Evolutionary conservation across 2,888 invertebrate genomes (phyloP), one percentile per base, ranked within the genome.

Genomic region (Philaethria dido): DNA sequence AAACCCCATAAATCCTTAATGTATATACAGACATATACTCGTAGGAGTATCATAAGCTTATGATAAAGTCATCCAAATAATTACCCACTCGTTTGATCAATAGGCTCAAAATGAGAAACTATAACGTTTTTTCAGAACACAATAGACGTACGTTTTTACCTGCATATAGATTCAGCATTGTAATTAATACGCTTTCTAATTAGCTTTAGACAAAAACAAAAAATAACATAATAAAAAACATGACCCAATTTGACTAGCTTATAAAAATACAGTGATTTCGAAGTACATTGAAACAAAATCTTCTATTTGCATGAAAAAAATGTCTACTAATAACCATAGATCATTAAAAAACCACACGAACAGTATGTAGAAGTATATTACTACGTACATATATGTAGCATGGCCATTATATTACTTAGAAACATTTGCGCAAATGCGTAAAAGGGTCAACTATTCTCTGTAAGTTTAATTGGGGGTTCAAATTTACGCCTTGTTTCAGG

Each of bases 401-500:
- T 25, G 39, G 22, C 16, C 22, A 16, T 57, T 57, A 39, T 20
- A 42, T 57, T 22, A 16, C 45, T 36, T 55, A 39, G 45, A 57
- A 39, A 48, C 39, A 36, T 20, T 47, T 22, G 8, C 47, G 22
- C 47, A 45, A 16, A 54, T 47, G 25, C 42, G 18, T 42, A 54
- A 18, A 42, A 57, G 42, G 52, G 44, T 48, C 44, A 42, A 60
- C 36, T 47, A 59, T 50, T 42, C 14, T 16, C 55, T 18, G 3
- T 48, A 66, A 54, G n/a, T 54, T 66, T 47, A 62, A 47, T 62
- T 62, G 39, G 44, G 48, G 52, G 44, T 45, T 57, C 47, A 67
- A 60, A 52, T 57, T 64, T 52, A 62, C 60, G 42, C 62, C 57
- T 63, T 66, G 44, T 66, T 75, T n/a, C 87, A 98, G 98, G 97